Conservation (phyloP, 2,797 vertebrate genomes). For the Schizothorax lantsangensis region DNA sequence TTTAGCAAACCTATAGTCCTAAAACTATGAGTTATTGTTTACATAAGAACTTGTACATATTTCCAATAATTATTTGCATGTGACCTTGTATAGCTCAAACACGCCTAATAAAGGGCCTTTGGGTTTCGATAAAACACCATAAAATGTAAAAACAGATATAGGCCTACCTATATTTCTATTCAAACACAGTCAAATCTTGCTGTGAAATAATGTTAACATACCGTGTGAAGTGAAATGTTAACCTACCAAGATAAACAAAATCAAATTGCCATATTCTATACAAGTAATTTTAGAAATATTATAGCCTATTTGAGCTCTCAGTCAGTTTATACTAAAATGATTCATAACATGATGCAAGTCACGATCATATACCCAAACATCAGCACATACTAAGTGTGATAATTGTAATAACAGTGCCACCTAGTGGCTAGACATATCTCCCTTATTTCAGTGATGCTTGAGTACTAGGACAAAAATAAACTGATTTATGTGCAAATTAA, state of each 20-base stretch:
- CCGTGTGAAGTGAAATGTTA: neutral
- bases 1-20: neutral
- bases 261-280: neutral
- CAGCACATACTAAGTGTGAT: neutral
- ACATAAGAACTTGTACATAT: neutral
- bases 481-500: neutral
- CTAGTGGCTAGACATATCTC: neutral
- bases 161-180: neutral
- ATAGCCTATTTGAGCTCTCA: neutral
- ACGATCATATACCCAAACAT: neutral
- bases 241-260: neutral
- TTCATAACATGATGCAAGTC: neutral
- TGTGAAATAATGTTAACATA: neutral
- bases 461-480: neutral
- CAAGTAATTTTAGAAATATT: neutral
- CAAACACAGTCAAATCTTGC: neutral
- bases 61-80: constrained; percentile 32
- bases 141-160: neutral
- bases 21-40: neutral
- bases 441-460: neutral
- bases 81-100: constrained; percentile 33
- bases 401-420: neutral
- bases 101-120: neutral
- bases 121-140: neutral
- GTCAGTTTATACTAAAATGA: neutral